These are phyloP conservation scores for Dorcus parallelipipedus DNA, from an alignment of 2,888 invertebrate genomes.

Conservation along the genomic window DNA sequence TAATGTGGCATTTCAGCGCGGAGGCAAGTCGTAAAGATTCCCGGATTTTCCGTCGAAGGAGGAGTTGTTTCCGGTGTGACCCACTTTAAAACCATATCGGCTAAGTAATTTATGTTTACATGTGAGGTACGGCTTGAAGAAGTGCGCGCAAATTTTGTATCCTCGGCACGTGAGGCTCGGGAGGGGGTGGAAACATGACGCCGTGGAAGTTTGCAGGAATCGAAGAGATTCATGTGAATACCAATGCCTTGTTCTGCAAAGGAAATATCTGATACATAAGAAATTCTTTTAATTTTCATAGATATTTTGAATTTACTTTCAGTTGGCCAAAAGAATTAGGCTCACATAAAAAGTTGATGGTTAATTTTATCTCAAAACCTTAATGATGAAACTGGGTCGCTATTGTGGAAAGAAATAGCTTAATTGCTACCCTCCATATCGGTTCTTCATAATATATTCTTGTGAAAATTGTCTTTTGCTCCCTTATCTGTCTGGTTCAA, in stretches of 20 bases:
- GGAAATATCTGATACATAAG: too few species aligned
- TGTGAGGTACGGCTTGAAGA: slow-evolving; percentile 13
- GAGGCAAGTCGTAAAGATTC: slow-evolving; percentile 4
- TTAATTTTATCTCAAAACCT: too few species aligned
- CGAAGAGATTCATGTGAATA: slow-evolving; percentile 28
- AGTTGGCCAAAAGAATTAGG: too few species aligned
- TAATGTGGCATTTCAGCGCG: slow-evolving; percentile 6
- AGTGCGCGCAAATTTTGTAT: slow-evolving; percentile 22
- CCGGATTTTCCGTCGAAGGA: background rate
- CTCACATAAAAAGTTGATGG: too few species aligned
- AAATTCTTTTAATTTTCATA: too few species aligned
- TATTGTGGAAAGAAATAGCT: too few species aligned
- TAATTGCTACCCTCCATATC: too few species aligned
- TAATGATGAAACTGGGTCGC: too few species aligned
- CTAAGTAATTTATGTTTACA: slow-evolving; percentile 20
- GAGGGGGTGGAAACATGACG: slow-evolving; percentile 28
- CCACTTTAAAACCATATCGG: slow-evolving; percentile 15
- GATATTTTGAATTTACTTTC: too few species aligned
- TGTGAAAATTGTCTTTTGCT: too few species aligned
- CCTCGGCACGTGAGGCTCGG: slow-evolving; percentile 27
- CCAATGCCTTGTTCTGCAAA: slow-evolving; percentile 18
- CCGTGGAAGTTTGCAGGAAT: slow-evolving; percentile 27
- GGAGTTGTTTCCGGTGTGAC: slow-evolving; percentile 8
- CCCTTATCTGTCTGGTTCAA: too few species aligned
- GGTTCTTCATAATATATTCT: too few species aligned